phyloP scores from a whole-genome alignment of 2,113 vertebrate genomes.

The Gobiocypris rarus region DNA sequence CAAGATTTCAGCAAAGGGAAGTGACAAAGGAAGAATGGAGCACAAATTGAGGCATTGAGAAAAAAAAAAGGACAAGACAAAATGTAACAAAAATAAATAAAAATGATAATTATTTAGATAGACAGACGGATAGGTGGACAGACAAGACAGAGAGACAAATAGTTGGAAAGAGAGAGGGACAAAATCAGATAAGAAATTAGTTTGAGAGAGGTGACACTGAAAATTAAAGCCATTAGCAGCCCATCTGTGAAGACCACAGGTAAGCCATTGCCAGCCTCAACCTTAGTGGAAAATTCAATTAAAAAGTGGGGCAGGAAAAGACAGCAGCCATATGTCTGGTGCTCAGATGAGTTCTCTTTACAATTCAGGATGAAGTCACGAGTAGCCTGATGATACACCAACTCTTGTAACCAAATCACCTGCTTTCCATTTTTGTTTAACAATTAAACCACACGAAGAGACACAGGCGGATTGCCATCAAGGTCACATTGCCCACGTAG shows the following conservation, averaged over 20 bases:
- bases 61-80: not conserved
- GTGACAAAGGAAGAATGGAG: not conserved
- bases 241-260: conserved; percentile 45
- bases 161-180: not conserved
- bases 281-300: conserved; percentile 40
- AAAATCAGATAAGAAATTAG: not conserved
- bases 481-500: conserved; percentile 3
- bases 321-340: conserved; percentile 35
- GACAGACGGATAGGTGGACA: not conserved
- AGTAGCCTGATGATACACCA: not conserved
- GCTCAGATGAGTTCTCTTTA: conserved; percentile 3
- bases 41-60: not conserved
- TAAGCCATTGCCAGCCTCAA: conserved; percentile 29
- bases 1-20: not conserved
- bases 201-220: conserved; percentile 5
- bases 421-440: conserved; percentile 10
- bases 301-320: conserved; percentile 12
- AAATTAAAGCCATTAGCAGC: conserved; percentile 17
- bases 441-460: not conserved
- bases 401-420: not conserved
- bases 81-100: too few relatives aligned
- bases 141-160: not conserved
- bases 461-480: not conserved
- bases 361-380: not conserved
- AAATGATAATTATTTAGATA: not conserved